Evolutionary conservation across 2,797 vertebrate species (phyloP).

Genomic region (Neosalanx taihuensis): DNA sequence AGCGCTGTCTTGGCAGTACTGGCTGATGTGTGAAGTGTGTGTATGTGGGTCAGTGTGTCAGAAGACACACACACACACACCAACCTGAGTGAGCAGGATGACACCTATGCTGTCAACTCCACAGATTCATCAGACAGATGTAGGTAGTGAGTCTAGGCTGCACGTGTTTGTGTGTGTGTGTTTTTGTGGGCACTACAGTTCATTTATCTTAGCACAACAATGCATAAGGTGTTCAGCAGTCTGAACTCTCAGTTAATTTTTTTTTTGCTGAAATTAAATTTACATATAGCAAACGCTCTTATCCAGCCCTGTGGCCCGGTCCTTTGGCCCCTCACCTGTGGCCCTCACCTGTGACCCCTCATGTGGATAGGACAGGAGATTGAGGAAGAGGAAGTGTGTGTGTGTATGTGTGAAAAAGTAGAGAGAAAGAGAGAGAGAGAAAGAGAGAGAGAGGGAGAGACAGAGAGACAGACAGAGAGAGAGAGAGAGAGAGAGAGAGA

Average conservation of each 20-base stretch:
- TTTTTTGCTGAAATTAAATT: no score
- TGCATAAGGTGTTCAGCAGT: no score
- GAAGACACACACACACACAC: not conserved
- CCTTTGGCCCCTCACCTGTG: no score
- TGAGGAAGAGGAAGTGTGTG: no score
- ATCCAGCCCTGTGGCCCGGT: no score
- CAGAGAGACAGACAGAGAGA: not conserved
- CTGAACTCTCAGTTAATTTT: no score
- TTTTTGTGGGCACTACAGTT: not conserved
- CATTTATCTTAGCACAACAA: not conserved
- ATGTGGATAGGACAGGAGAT: not conserved
- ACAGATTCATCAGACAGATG: not conserved
- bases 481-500: not conserved
- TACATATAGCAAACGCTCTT: no score
- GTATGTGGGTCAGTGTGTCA: conserved; percentile 37
- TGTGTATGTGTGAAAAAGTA: not conserved
- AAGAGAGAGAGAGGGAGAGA: not conserved
- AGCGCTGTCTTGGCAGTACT: not conserved
- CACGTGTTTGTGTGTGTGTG: not conserved
- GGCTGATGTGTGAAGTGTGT: conserved; percentile 20
- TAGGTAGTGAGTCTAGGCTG: not conserved
- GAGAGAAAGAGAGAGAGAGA: not conserved
- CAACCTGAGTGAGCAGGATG: not conserved
- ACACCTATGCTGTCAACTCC: not conserved
- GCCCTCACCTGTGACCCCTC: conserved; percentile 3